These are phyloP conservation scores for Heliopora coerulea DNA, from an alignment of 92 coral and sea anemone species.

Conservation along the genomic window DNA sequence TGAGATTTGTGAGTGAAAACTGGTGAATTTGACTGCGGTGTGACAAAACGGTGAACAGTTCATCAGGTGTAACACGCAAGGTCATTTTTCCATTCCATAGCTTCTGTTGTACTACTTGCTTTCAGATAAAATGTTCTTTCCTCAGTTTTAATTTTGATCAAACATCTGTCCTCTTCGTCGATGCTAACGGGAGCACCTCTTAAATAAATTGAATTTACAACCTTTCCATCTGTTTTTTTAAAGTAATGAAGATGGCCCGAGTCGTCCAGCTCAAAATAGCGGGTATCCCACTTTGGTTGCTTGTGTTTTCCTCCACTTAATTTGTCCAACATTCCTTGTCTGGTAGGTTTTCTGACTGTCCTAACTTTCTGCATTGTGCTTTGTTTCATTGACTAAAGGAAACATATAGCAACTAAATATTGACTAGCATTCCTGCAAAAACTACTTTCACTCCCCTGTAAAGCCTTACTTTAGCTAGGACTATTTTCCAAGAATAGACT, in stretches of 20 bases:
- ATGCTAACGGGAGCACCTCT: constrained; percentile 83
- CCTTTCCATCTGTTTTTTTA: constrained; percentile 85
- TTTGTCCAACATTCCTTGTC: constrained; percentile 74
- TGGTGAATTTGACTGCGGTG: too few relatives aligned
- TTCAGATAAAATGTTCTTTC: constrained; percentile 76
- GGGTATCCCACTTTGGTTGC: constrained; percentile 85
- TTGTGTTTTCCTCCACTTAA: constrained; percentile 95
- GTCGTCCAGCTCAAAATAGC: constrained; percentile 86
- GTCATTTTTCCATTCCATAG: constrained; percentile 68
- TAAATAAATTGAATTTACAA: constrained; percentile 80
- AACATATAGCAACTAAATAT: neutral
- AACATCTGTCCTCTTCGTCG: constrained; percentile 60
- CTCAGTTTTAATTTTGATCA: constrained; percentile 70
- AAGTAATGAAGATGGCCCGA: constrained; percentile 81
- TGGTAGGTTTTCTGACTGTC: constrained; percentile 63
- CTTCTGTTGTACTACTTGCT: constrained; percentile 76
- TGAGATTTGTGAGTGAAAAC: too few relatives aligned
- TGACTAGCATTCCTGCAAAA: too few relatives aligned
- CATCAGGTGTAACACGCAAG: constrained; percentile 67
- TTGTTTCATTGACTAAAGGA: neutral
- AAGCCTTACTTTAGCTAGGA: too few relatives aligned
- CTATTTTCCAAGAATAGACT: too few relatives aligned
- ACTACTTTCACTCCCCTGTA: too few relatives aligned
- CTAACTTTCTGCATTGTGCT: neutral
- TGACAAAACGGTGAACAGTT: neutral